phyloP scores from a whole-genome alignment of 2,888 invertebrate genomes.

The Ceratothoa steindachneri region DNA sequence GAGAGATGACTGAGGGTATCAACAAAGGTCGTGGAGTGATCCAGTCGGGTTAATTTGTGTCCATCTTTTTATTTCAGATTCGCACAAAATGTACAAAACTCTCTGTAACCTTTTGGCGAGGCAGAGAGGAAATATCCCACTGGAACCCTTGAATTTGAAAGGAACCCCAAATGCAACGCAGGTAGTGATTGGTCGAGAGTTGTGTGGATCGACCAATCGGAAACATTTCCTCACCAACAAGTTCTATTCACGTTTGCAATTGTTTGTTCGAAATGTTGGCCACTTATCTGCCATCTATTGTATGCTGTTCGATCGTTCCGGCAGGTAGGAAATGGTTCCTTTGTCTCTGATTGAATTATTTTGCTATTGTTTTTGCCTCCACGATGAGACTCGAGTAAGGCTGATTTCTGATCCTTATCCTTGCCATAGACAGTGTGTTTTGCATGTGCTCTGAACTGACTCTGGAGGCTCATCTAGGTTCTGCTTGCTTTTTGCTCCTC shows the following conservation, averaged over 20 bases:
- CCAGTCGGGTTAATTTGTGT: no score
- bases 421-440: no score
- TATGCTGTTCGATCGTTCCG: conserved; percentile 86
- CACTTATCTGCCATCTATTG: conserved; percentile 98
- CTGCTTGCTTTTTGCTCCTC: no score
- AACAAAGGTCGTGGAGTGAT: no score
- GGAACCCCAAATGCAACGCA: conserved; percentile 50
- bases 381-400: no score
- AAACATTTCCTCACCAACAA: conserved; percentile 61
- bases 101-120: conserved; percentile 23
- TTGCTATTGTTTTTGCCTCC: no score
- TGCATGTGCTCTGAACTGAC: no score
- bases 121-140: conserved; percentile 9
- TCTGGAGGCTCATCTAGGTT: no score
- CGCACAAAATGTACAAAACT: conserved; percentile 25
- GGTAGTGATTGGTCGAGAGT: conserved; percentile 62
- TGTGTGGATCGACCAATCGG: conserved; percentile 63
- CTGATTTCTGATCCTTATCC: no score
- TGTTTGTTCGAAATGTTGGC: conserved; percentile 78
- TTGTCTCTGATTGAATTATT: not conserved
- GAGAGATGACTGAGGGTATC: no score
- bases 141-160: conserved; percentile 25
- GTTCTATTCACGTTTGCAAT: conserved; percentile 64
- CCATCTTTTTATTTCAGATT: conserved; percentile 14
- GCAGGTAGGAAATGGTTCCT: conserved; percentile 65